Percentiles rank a stretch among this genome's conserved stretches.
Evolutionary conservation across 92 coral and sea anemone genomes (phyloP).

Genomic region (Galaxea fascicularis): DNA sequence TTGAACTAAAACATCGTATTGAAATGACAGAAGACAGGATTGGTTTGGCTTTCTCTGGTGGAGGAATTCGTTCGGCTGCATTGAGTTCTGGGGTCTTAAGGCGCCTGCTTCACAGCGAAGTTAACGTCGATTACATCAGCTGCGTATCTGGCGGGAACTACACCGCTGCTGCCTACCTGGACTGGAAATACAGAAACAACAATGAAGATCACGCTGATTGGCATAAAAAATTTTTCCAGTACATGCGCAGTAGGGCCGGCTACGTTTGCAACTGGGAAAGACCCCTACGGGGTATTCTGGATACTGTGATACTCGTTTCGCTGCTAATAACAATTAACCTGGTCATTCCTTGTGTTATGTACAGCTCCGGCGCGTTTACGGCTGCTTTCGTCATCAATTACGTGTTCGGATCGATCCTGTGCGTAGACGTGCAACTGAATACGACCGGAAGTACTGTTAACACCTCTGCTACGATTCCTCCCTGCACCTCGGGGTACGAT

Average conservation of each 20-base stretch:
- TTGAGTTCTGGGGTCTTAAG: conserved; percentile 86
- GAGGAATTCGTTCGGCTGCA: conserved; percentile 90
- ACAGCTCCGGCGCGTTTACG: conserved; percentile 76
- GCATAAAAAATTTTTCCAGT: conserved; percentile 84
- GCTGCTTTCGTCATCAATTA: conserved; percentile 81
- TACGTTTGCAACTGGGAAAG: conserved; percentile 82
- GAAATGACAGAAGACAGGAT: conserved; percentile 55
- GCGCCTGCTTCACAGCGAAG: conserved; percentile 79
- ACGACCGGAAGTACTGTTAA: conserved; percentile 8
- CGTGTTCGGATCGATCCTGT: conserved; percentile 68
- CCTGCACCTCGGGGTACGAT: conserved; percentile 39
- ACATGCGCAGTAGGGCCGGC: conserved; percentile 80
- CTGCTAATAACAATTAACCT: conserved; percentile 72
- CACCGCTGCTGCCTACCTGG: conserved; percentile 83
- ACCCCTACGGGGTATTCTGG: conserved; percentile 62
- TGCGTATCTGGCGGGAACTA: conserved; percentile 91
- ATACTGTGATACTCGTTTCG: conserved; percentile 54
- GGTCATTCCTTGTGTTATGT: conserved; percentile 70
- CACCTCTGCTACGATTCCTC: conserved; percentile 23
- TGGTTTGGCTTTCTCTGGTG: conserved; percentile 85
- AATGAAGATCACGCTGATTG: conserved; percentile 67
- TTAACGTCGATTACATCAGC: conserved; percentile 76
- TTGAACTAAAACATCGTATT: background rate
- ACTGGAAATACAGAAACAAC: conserved; percentile 82
- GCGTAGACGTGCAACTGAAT: conserved; percentile 33